Evolutionary conservation across 2,888 invertebrate species (phyloP), one percentile per base, ranked within the genome.

Genomic region (Neoitamus cyanurus): DNA sequence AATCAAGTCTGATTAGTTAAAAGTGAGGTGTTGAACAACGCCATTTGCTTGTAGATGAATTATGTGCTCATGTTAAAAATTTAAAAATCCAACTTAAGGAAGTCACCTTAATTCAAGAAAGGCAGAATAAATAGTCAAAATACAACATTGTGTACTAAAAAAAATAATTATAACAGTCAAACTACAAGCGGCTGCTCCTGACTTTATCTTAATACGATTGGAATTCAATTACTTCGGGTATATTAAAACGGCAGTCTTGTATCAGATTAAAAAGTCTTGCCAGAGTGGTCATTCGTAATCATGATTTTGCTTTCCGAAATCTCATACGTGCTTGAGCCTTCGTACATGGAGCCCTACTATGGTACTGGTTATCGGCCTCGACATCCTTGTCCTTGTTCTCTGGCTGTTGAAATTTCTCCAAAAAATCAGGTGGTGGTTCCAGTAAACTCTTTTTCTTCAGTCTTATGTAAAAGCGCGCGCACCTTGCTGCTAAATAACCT

Each of bases 401-500:
- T n/a, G 13, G 25, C 28, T 37, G 36, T 7, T 31, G 48, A 73
- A 87, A 86, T 85, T 88, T 87, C 86, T 90, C 90, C 85, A 91
- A 87, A 46, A 93, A 89, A 88, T 92, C 92, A 48, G 92, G 87
- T 11, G 94, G 93, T 42, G 93, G 92, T 84, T 93, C 92, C 70
- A 93, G 88, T 58, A 94, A 88, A 20, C 92, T 91, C 87, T 91
- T 91, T 87, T 92, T 91, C 88, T 93, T 93, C 87, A 91, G 91
- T 87, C 92, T 92, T 9, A 92, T 89, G 87, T 93, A 93, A 87
- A 92, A 93, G 69, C 93, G 92, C 87, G 92, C 92, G 2, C 90
- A 92, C 89, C 93, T 94, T 28, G 95, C 95, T 85, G 94, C 91
- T 42, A 92, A 93, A 92, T 94, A 95, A 20, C 95, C 95, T 42